These are phyloP conservation scores for Callorhinus ursinus DNA, from an alignment of 2,113 vertebrate species.

Conservation along the genomic window DNA sequence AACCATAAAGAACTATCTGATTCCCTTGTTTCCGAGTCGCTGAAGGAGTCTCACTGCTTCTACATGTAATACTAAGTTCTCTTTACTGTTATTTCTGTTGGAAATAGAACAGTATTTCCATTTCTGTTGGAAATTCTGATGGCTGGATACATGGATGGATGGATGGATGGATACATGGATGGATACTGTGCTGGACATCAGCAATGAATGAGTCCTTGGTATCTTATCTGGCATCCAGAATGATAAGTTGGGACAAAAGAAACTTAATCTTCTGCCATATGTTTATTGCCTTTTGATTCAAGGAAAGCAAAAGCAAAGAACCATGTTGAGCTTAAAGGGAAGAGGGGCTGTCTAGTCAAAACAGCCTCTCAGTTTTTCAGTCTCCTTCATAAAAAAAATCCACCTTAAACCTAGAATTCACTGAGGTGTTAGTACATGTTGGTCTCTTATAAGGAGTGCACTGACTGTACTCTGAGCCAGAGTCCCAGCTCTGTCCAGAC, in stretches of 20 bases:
- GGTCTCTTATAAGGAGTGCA: background rate
- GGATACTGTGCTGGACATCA: background rate
- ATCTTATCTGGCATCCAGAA: background rate
- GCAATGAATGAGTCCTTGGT: background rate
- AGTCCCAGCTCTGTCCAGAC: background rate
- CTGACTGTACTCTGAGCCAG: background rate
- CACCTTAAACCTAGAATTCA: background rate
- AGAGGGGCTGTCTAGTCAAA: background rate
- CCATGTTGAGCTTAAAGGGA: background rate
- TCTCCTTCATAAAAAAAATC: background rate
- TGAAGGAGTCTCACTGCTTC: background rate
- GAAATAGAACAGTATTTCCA: no score
- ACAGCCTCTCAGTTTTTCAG: background rate
- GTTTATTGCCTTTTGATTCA: slow-evolving; percentile 4
- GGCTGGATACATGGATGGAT: background rate
- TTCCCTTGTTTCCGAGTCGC: background rate
- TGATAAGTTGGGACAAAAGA: background rate
- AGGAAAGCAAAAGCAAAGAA: background rate
- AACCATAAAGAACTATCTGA: background rate
- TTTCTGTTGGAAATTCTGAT: background rate
- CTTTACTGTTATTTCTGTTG: slow-evolving; percentile 7
- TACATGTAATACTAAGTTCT: background rate
- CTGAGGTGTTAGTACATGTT: background rate
- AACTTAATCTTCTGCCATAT: background rate
- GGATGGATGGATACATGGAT: background rate